phyloP scores from a whole-genome alignment of 2,113 vertebrate species.

The Passer domesticus region DNA sequence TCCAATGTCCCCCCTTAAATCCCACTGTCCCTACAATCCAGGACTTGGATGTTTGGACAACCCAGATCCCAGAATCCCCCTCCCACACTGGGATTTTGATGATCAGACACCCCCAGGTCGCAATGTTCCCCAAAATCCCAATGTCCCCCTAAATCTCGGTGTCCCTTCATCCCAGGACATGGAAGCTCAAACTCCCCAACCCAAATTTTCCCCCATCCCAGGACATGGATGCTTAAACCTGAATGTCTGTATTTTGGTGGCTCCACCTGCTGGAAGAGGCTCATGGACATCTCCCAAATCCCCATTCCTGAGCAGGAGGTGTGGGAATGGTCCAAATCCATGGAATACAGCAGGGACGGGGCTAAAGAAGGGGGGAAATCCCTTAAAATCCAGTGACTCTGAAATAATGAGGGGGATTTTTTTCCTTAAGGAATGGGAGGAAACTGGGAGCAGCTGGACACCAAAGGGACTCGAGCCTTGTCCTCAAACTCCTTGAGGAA shows the following conservation, averaged over 20 bases:
- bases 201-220: not conserved
- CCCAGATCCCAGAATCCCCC: not conserved
- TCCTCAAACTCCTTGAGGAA: constrained; percentile 29
- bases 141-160: not conserved
- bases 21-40: not conserved
- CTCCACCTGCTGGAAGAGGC: not conserved
- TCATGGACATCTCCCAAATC: not conserved
- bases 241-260: not conserved
- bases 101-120: rapidly evolving
- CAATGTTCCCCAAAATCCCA: not conserved
- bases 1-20: not conserved
- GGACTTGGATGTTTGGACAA: not conserved
- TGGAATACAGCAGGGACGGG: not conserved
- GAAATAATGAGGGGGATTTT: not conserved
- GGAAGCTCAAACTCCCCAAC: not conserved
- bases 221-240: not conserved
- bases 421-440: not conserved
- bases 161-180: not conserved
- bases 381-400: no score
- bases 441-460: not conserved
- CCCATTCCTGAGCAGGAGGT: not conserved
- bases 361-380: not conserved
- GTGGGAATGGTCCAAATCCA: not conserved
- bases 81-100: not conserved
- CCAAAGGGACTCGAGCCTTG: not conserved